Percentiles rank a stretch among this genome's conserved stretches.
Evolutionary conservation across 2,113 vertebrate genomes (phyloP).

Genomic region (Anser cygnoides): DNA sequence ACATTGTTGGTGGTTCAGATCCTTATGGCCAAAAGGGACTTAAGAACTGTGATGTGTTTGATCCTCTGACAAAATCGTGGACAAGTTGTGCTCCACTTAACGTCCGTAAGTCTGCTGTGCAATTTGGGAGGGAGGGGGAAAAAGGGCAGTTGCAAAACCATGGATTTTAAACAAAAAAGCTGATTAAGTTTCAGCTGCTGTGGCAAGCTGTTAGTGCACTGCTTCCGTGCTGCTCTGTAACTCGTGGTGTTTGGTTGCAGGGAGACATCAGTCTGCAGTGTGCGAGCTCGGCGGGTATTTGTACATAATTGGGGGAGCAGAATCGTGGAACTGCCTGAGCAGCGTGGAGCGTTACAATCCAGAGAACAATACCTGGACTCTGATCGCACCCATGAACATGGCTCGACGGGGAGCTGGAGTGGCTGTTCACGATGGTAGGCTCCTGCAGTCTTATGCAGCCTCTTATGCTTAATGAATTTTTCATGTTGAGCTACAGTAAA

Average conservation of each 20-base stretch:
- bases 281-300: constrained; percentile 91
- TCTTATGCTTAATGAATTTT: no score
- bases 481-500: rapidly evolving
- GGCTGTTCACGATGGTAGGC: constrained; percentile 86
- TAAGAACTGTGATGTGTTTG: constrained; percentile 97
- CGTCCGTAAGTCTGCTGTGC: constrained; percentile 82
- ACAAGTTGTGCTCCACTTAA: constrained; percentile 92
- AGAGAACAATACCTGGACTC: constrained; percentile 95
- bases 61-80: constrained; percentile 92
- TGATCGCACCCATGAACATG: constrained; percentile 94
- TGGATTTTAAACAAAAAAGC: background rate
- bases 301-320: constrained; percentile 94
- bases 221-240: background rate
- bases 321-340: constrained; percentile 98
- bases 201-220: rapidly evolving
- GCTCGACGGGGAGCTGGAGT: constrained; percentile 92
- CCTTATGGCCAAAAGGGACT: constrained; percentile 97
- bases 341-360: constrained; percentile 95
- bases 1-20: constrained; percentile 95
- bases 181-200: background rate
- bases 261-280: constrained; percentile 95
- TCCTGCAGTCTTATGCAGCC: background rate
- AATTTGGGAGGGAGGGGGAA: no score
- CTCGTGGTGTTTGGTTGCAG: constrained; percentile 61
- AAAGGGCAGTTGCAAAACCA: background rate